Evolutionary conservation across 2,113 vertebrate species (phyloP).

Genomic region (Neodon shergylaensis): DNA sequence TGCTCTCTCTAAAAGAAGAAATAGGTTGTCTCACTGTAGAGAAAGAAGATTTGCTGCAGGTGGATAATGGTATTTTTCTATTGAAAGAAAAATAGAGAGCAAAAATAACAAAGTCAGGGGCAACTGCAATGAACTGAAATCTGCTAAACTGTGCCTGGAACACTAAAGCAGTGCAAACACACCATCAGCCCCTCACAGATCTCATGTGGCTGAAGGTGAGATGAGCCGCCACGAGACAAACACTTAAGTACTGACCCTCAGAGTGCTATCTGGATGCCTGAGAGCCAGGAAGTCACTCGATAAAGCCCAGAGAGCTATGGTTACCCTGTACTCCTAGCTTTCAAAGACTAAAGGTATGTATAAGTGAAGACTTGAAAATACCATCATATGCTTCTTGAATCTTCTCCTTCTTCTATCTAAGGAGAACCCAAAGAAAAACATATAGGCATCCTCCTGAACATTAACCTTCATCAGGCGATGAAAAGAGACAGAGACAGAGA

Average conservation of each 20-base stretch:
- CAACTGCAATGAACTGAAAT: neutral
- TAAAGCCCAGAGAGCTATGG: neutral
- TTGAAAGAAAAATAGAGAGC: neutral
- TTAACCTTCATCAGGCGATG: no score
- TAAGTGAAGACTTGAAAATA: neutral
- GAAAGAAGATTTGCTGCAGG: neutral
- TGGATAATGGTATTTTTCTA: neutral
- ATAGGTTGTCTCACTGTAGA: neutral
- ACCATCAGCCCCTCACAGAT: neutral
- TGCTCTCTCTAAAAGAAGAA: neutral
- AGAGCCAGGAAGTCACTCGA: neutral
- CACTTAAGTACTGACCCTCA: neutral
- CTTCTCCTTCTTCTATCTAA: no score
- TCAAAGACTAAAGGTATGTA: neutral
- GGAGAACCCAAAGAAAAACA: no score
- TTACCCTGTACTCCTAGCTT: no score
- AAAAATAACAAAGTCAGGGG: conserved; percentile 5
- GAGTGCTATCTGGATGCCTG: neutral
- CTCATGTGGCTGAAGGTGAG: neutral
- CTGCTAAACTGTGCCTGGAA: conserved; percentile 22
- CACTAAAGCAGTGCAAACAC: neutral
- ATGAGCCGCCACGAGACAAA: neutral
- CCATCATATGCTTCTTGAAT: no score
- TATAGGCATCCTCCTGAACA: no score
- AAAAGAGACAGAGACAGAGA: no score